Base-by-base conservation (phyloP, 2,888 invertebrate genomes). In the Drosophila meridiana region DNA sequence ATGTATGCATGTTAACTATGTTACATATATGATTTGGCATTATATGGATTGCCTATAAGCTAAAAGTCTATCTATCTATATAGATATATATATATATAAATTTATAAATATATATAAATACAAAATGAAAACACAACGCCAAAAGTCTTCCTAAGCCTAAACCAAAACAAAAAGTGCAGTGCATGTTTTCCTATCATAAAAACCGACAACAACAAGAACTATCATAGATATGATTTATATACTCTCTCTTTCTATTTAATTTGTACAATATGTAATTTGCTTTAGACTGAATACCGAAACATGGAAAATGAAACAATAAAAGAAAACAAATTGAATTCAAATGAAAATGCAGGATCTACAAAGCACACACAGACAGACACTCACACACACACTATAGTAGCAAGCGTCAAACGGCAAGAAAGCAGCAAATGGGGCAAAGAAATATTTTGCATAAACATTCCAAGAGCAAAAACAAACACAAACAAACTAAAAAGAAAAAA, bases 131-230 rank as follows among this genome's bases (percentile, higher is more conserved):
- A 89, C 84, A 82, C 87, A 91, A 90, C 86, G 91, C 91, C 86
- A 90, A 91, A 90, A 85, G 91, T 91, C 91, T 91, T 91, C 91
- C 91, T 91, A 82, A 82, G 79, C 83, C 82, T 83, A 78, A 78
- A 79, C 69, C 69, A 80, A 83, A 73, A 63, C 50, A 66, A 75
- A 64, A 42, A 80, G 60, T 73, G 73, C 32, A 71, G 58, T 66
- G 47, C 57, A 62, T 76, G 73, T 79, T 79, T 79, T 79, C 73
- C 68, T 48, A 69, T 47, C 28, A 30, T 47, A 28, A 28, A 64
- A 34, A 73, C 61, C 48, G 60, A 50, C 45, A 58, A 62, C 36
- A 55, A 28, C 42, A 48, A 73, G 48, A 65, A 76, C 45, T 48
- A 47, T 56, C 50, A 28, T n/a, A 60, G 13, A 55, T 40, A 57